Evolutionary conservation across 1,140 invertebrate genomes (phyloP), one percentile per base, ranked within the genome.

Genomic region (Drosophila pandora): DNA sequence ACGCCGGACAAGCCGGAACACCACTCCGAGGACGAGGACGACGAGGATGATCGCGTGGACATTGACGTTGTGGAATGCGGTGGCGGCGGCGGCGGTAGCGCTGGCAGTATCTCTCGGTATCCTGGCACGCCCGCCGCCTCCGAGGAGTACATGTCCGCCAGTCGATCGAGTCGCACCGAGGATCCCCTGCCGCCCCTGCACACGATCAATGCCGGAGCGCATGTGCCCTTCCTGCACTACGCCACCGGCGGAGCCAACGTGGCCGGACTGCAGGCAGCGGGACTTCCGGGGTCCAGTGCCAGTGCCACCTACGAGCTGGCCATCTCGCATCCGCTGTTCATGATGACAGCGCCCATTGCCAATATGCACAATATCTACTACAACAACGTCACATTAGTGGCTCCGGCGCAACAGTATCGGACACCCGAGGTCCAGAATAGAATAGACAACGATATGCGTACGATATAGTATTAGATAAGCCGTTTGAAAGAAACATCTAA

Each of bases 1-100:
- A 96, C 95, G 21, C 95, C 95, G 0, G 95, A 95, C 45, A 84
- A 84, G 49, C 74, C 79, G 12, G 69, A 88, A 6, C 62, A 76
- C 6, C 65, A 63, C 2, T 84, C 69, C 2, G 79, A 88, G 34
- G 77, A 81, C 8, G 67, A 88, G 10, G 67, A 76, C 12, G 76
- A 83, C 32, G 72, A 76, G 22, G 72, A 82, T 23, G 79, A 90
- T 37, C 79, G 83, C 21, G 62, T 56, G 3, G 74, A 78, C 43
- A 89, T 88, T 3, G 83, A 89, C 73, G 83, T 89, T 4, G 83
- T 89, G 3, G 83, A 88, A 39, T 87, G 83, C 34, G 69, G 72
- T 5, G 65, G 43, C 43, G 43, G 43, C 41, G n/a, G 82, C 41
- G 69, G 72, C 43, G 43, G 43, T 4, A 22, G 43, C 3, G 43